phyloP scores from a whole-genome alignment of 1,140 invertebrate genomes.

The Spodoptera litura region DNA sequence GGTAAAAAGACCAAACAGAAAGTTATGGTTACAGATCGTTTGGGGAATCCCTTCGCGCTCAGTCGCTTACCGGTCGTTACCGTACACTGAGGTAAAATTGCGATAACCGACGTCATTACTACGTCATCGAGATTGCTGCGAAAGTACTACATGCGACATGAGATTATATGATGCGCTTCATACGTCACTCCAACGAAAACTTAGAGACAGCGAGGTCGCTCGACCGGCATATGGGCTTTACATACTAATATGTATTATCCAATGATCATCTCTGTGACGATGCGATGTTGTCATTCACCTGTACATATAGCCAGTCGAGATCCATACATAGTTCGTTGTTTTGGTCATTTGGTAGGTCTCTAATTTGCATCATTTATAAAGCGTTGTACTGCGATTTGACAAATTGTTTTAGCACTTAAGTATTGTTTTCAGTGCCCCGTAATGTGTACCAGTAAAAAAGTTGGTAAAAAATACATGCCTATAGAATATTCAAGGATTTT shows the following conservation, averaged over 20 bases:
- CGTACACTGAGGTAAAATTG: constrained; percentile 12
- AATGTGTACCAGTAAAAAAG: constrained; percentile 17
- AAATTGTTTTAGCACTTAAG: constrained; percentile 18
- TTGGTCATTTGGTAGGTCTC: no score
- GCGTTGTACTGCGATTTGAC: not conserved
- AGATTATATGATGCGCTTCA: not conserved
- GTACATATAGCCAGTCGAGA: no score
- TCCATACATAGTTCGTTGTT: no score
- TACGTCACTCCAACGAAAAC: constrained; percentile 2
- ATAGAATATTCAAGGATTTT: constrained; percentile 29
- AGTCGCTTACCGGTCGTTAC: not conserved
- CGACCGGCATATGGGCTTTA: not conserved
- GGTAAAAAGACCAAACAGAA: constrained; percentile 28
- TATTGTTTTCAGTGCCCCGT: constrained; percentile 10
- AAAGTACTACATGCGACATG: constrained; percentile 7
- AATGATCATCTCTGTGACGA: not conserved
- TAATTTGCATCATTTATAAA: not conserved
- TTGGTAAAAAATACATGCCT: constrained; percentile 1
- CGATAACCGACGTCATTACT: not conserved
- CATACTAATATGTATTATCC: not conserved
- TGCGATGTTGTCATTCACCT: no score
- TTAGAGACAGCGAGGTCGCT: not conserved
- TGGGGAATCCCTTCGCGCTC: constrained; percentile 40
- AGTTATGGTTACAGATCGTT: constrained; percentile 17
- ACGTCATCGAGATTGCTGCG: constrained; percentile 17